A percentile compares a stretch with the other conserved stretches of the same genome.
Conservation (phyloP, 2,113 vertebrate species). For the Cyanocitta stelleri region DNA sequence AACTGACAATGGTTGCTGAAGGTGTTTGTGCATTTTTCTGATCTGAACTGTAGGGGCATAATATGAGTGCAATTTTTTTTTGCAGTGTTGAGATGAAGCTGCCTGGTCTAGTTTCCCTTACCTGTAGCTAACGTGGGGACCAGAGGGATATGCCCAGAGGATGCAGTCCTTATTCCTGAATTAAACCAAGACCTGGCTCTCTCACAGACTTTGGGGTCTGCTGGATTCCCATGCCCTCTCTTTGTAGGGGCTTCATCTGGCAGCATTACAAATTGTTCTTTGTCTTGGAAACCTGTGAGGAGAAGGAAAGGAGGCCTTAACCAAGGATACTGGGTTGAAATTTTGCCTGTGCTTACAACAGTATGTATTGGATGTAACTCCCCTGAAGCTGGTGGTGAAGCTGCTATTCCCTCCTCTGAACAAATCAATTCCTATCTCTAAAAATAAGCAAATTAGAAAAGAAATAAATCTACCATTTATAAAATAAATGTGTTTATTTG, state of each 20-base stretch:
- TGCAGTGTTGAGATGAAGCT: background rate
- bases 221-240: background rate
- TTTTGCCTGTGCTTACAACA: background rate
- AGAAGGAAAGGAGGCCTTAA: background rate
- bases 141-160: background rate
- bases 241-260: background rate
- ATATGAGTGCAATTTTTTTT: background rate
- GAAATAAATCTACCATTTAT: background rate
- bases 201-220: background rate
- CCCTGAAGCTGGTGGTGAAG: background rate
- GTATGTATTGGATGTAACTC: background rate
- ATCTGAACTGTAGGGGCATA: background rate
- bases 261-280: background rate
- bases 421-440: background rate
- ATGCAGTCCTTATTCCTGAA: background rate
- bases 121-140: background rate
- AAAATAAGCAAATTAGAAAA: background rate
- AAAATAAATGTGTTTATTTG: conserved; percentile 17
- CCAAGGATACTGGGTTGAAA: background rate
- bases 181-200: background rate
- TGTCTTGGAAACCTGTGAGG: background rate
- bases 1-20: background rate
- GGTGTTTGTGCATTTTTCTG: background rate
- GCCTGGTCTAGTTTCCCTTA: background rate
- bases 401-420: background rate